Base-by-base conservation (phyloP, 2,113 vertebrate species). In the Hyla sarda region DNA sequence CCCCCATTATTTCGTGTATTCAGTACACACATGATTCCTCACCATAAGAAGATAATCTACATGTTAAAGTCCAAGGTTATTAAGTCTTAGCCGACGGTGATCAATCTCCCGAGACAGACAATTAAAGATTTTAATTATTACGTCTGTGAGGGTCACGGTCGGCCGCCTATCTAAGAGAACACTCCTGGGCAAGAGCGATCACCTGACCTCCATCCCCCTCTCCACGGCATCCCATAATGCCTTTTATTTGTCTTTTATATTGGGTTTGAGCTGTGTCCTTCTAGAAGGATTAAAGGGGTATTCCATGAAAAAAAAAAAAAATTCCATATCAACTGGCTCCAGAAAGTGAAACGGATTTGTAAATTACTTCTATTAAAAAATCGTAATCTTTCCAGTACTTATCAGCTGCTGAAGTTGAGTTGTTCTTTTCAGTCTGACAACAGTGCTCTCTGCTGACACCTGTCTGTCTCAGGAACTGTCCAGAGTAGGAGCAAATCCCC, bases 111-210 rank as follows among this genome's bases (percentile, higher is more conserved):
- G 52, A 45, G 78, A 65, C 78, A 65, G 11, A 45, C 21, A 58
- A 81, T 81, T 41, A 62, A 41, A 47, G 10, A 32, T 78, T 56
- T 81, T 81, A 81, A 81, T 81, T 41, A 81, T 62, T 65, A 60
- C 54, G 25, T 41, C 45, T 60, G 52, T 45, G 19, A 65, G 54
- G 56, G 52, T 72, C 69, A 72, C 32, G 11, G 19, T 41, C 6
- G 17, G 69, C 69, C 19, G 19, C 34, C 69, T 72, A 72, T 72
- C 69, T 34, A 32, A 23, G 17, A 11, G 23, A 72, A 72, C 69
- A 72, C 34, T 72, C 69, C 69, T 7, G 41, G 34, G 69, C 30
- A 12, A 21, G 69, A 41, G 69, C 32, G 32, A 21, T 37, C 32
- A 23, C 32, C 28, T 37, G 32, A 72, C 34, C 69, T 11, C 32